These are phyloP conservation scores for Lasioglossum figueresi DNA, from an alignment of 2,888 invertebrate genomes.

Conservation along the genomic window DNA sequence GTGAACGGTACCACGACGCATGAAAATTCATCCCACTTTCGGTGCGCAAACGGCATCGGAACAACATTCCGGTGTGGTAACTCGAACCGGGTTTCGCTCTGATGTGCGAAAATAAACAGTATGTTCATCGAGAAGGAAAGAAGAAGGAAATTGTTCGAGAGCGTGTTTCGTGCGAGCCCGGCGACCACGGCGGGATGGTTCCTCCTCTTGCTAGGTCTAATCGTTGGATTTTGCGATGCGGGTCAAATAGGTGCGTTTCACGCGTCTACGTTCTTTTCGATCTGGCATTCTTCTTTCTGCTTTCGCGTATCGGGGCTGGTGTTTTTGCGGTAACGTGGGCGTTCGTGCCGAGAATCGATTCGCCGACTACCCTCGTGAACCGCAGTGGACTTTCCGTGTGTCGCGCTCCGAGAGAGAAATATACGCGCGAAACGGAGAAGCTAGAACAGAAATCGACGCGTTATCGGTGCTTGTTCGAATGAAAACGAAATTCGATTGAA, in stretches of 20 bases:
- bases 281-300: background rate
- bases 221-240: constrained; percentile 15
- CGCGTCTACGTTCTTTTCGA: background rate
- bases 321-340: background rate
- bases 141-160: constrained; percentile 20
- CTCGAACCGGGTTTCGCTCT: constrained; percentile 19
- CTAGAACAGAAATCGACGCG: background rate
- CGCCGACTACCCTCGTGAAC: constrained; percentile 2
- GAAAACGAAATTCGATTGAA: too few relatives aligned
- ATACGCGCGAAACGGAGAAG: background rate
- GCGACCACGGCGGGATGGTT: background rate
- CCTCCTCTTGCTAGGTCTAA: constrained; percentile 30
- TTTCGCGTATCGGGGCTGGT: background rate
- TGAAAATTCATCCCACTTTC: constrained; percentile 4
- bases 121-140: constrained; percentile 45
- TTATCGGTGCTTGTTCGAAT: background rate
- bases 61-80: constrained; percentile 7
- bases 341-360: background rate
- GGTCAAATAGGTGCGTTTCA: constrained; percentile 31
- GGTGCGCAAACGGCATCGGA: constrained; percentile 13
- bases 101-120: constrained; percentile 47
- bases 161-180: background rate
- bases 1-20: background rate
- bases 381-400: background rate
- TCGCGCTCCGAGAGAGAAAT: background rate